A percentile compares a stretch with the other conserved stretches of the same genome.
Conservation (phyloP, 1,140 invertebrate genomes). For the Penaeus vannamei region DNA sequence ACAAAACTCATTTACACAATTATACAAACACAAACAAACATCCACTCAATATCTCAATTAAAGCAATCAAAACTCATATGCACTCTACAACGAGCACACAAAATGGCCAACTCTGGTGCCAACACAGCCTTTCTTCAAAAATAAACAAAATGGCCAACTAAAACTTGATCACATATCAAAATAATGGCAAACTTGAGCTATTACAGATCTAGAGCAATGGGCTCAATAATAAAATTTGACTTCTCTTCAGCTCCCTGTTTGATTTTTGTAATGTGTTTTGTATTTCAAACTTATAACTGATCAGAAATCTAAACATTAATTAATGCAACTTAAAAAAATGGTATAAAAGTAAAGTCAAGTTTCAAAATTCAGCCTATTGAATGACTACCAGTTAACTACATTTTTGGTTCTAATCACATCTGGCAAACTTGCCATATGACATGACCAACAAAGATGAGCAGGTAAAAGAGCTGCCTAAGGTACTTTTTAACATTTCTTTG, state of each 20-base stretch:
- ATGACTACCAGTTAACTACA: slow-evolving; percentile 47
- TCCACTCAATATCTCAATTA: slow-evolving; percentile 25
- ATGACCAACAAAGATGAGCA: slow-evolving; percentile 24
- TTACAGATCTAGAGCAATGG: slow-evolving; percentile 57
- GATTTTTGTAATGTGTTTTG: background rate
- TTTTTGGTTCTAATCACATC: slow-evolving; percentile 57
- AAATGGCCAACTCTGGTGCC: slow-evolving; percentile 59
- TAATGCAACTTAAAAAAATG: background rate
- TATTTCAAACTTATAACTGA: no score
- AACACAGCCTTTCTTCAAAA: slow-evolving; percentile 60
- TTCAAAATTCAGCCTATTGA: slow-evolving; percentile 48
- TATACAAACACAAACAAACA: slow-evolving; percentile 34
- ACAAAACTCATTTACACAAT: slow-evolving; percentile 26
- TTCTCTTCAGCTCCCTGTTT: slow-evolving; percentile 5
- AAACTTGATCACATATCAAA: slow-evolving; percentile 56
- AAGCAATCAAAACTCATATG: slow-evolving; percentile 6
- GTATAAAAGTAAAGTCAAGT: slow-evolving; percentile 20
- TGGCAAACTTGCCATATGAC: slow-evolving; percentile 43
- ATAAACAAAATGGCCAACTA: slow-evolving; percentile 60
- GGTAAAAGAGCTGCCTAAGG: background rate
- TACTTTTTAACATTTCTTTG: background rate
- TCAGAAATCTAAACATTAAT: background rate
- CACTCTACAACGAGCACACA: slow-evolving; percentile 65
- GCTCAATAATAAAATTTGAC: slow-evolving; percentile 37
- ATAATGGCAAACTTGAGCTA: slow-evolving; percentile 62